Conservation (phyloP, 2,888 invertebrate species). For the Rhagium mordax region DNA sequence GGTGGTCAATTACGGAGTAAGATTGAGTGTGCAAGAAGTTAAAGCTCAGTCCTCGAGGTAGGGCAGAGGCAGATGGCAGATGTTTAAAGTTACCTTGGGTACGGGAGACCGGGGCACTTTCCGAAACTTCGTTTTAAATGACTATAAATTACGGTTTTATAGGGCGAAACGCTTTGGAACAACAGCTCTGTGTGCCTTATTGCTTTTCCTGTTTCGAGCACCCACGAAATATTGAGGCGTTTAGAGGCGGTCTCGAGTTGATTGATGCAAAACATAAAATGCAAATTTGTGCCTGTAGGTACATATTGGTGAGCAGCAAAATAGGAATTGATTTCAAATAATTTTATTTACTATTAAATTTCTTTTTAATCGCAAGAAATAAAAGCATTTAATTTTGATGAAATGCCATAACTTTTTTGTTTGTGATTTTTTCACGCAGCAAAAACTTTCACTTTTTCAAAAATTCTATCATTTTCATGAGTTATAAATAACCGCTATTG, state of each 20-base stretch:
- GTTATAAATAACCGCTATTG: too few relatives aligned
- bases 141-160: slow-evolving; percentile 27
- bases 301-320: too few relatives aligned
- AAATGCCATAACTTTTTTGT: too few relatives aligned
- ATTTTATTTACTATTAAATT: too few relatives aligned
- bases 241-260: not conserved
- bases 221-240: not conserved
- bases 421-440: too few relatives aligned
- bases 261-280: not conserved
- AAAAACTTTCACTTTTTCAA: too few relatives aligned
- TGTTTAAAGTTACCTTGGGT: slow-evolving; percentile 32
- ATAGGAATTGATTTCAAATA: too few relatives aligned
- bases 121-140: slow-evolving; percentile 27
- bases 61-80: slow-evolving; percentile 39
- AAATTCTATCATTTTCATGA: too few relatives aligned
- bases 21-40: slow-evolving; percentile 33
- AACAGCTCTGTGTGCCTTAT: slow-evolving; percentile 1
- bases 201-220: slow-evolving; percentile 1
- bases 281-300: not conserved
- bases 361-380: too few relatives aligned
- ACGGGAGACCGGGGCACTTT: slow-evolving; percentile 29
- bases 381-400: too few relatives aligned
- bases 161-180: not conserved
- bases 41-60: slow-evolving; percentile 36
- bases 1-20: slow-evolving; percentile 37